Evolutionary conservation across 2,113 vertebrate species (phyloP), one percentile per base, ranked within the genome.

Genomic region (Chiloscyllium plagiosum): DNA sequence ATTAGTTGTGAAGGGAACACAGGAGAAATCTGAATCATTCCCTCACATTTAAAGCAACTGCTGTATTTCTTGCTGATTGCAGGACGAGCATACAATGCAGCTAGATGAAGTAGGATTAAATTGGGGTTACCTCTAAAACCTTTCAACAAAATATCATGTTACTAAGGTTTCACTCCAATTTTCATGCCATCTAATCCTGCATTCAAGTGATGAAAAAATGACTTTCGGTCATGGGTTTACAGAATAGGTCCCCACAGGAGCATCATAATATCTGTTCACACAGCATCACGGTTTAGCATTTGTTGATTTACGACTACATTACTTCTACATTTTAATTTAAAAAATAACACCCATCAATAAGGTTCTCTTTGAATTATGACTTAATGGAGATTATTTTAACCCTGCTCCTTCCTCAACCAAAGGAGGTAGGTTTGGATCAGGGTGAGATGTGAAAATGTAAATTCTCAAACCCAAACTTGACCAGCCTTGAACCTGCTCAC

Each of bases 1-100:
- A 76, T 95, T 76, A 95, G 66, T 76, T 95, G 70, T 95, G 94
- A 95, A 95, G 69, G 94, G 47, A 24, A 95, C 66, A 50, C 10
- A 19, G 19, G 37, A 95, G 94, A 95, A 72, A 52, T 72, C 42
- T 47, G 22, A 95, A 95, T 72, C 93, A 29, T 70, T 13, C 69
- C 68, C 69, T 33, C 17, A 52, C 24, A 10, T 95, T 76, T 52
- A 72, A 72, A 50, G 42, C 26, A 52, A 70, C 24, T 89, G 65
- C 68, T 50, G 26, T 29, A 72, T 72, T 33, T 68, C 42, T 29
- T 4, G 7, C 47, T 95, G 94, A 72, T 72, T 37, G 52, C 94
- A 29, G 42, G 2, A 95, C 24, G 6, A 29, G 42, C 0, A 22
- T 29, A 47, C 19, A 29, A 29, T 33, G 13, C 3, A 37, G 47